phyloP scores from a whole-genome alignment of 2,113 vertebrate species.

The Clinocottus analis region DNA sequence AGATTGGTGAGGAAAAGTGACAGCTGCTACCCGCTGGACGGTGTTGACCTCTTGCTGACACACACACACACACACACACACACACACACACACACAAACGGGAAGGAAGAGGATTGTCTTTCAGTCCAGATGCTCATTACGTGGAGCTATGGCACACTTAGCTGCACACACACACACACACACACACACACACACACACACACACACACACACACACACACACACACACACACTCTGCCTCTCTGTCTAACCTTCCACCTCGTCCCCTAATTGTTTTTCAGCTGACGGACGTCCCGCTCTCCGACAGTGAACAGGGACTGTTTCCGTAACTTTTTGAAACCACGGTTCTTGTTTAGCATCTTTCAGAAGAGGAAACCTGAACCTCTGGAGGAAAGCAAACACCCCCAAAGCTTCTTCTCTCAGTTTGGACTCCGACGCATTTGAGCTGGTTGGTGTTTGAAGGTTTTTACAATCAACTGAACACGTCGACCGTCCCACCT shows the following conservation, averaged over 20 bases:
- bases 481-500: no score
- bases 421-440: no score
- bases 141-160: conserved; percentile 20
- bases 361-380: not conserved
- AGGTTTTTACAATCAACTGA: no score
- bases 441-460: no score
- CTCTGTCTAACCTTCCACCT: no score
- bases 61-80: conserved; percentile 30
- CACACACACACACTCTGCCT: no score
- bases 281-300: not conserved
- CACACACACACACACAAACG: conserved; percentile 41
- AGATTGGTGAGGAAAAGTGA: conserved; percentile 48
- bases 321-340: not conserved
- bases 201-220: no score
- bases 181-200: not conserved
- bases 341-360: not conserved
- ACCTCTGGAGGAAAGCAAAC: not conserved
- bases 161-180: not conserved
- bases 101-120: conserved; percentile 48
- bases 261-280: no score
- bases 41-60: conserved; percentile 56
- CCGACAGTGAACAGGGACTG: no score
- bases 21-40: conserved; percentile 69
- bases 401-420: not conserved
- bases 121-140: conserved; percentile 66